These are phyloP conservation scores for Protula sp. DNA, from an alignment of 2,888 invertebrate species.

Conservation along the genomic window DNA sequence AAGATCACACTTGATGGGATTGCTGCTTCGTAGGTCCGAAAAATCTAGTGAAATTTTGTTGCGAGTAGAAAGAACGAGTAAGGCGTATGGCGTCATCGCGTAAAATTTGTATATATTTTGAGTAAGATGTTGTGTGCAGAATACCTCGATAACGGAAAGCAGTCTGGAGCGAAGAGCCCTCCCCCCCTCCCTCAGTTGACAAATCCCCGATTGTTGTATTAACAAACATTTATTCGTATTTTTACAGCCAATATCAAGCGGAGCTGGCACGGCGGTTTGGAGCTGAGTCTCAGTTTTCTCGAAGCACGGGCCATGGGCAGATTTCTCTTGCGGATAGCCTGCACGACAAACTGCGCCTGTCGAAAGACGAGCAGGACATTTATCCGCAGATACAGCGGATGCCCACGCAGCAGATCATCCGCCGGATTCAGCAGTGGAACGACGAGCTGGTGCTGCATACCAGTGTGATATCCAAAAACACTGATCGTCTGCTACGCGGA, in stretches of 20 bases:
- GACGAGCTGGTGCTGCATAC: conserved; percentile 26
- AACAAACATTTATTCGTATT: too few species aligned
- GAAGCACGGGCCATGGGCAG: neutral
- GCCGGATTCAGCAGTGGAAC: conserved; percentile 29
- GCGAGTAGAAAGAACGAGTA: too few species aligned
- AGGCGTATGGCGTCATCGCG: too few species aligned
- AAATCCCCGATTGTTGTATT: too few species aligned
- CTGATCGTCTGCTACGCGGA: conserved; percentile 14
- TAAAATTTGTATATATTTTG: too few species aligned
- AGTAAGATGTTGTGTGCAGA: too few species aligned
- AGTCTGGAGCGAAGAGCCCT: too few species aligned
- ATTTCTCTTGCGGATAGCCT: neutral
- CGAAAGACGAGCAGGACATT: conserved; percentile 7
- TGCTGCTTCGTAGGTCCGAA: too few species aligned
- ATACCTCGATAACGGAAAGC: too few species aligned
- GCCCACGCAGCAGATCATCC: conserved; percentile 28
- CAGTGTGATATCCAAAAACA: conserved; percentile 19
- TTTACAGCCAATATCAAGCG: conserved; percentile 26
- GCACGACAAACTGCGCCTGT: conserved; percentile 3
- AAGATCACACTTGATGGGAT: too few species aligned
- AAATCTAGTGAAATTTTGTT: too few species aligned
- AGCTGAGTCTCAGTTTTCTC: neutral
- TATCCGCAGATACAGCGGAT: conserved; percentile 21
- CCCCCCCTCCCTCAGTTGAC: too few species aligned
- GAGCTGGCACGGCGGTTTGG: conserved; percentile 20